Evolutionary conservation across 2,888 invertebrate genomes (phyloP), one percentile per base, ranked within the genome.

Genomic region (Malthinus seriepunctatus): DNA sequence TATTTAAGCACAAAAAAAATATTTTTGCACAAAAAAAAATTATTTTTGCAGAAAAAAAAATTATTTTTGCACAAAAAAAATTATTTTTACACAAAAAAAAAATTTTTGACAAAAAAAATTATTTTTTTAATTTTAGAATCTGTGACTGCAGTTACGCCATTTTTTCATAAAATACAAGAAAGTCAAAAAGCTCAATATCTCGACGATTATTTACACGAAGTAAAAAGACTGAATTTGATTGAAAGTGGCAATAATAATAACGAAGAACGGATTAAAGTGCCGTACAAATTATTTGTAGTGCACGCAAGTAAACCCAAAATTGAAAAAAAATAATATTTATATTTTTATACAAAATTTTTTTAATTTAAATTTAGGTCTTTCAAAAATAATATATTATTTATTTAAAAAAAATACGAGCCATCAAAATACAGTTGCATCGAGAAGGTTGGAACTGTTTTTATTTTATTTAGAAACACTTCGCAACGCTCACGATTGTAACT

Each of bases 61-160:
- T 33, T 9, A 8, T 33, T 33, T 33, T 33, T 8, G 34, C 8
- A 11, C n/a, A 44, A n/a, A n/a, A n/a, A n/a, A n/a, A n/a, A n/a
- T n/a, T n/a, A n/a, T n/a, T n/a, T n/a, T n/a, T n/a, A n/a, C n/a
- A n/a, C n/a, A n/a, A n/a, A n/a, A n/a, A n/a, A n/a, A n/a, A 11
- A 33, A 9, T 47, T 10, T 45, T n/a, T 1, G 9, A n/a, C n/a
- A 11, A 1, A 12, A 33, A 9, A 48, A 1, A 4, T 1, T 39
- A 23, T 12, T 38, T 10, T 15, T n/a, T 51, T 51, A 15, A 42
- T 32, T 81, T 39, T 76, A 88, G 89, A 85, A 69, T 86, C 88
- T 39, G 81, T 87, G 0, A 79, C 81, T 60, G 89, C 90, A 0
- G 84, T 91, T 3, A 89, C 87, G 71, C 90, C 91, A 0, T 90